Evolutionary conservation across 2,113 vertebrate genomes (phyloP), one percentile per base, ranked within the genome.

Genomic region (Gavia stellata): DNA sequence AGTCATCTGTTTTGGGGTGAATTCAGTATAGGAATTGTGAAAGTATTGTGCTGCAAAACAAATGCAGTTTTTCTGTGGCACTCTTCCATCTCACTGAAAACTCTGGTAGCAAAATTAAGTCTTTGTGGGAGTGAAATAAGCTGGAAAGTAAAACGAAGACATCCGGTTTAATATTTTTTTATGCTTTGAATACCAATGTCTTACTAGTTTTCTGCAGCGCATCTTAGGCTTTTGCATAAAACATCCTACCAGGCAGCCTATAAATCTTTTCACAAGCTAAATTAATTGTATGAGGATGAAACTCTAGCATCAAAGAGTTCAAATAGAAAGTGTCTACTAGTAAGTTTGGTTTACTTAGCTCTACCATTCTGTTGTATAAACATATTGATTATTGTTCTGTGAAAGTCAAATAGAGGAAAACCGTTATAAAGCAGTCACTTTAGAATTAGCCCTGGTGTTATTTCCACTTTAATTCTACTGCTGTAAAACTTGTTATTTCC

Each of bases 401-500:
- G 50, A 11, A 67, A 25, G 3, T 63, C 81, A 91, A 88, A 61
- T 79, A 17, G 4, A 42, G 55, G 29, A 70, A 70, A 89, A 34
- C 5, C 10, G 6, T 61, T 33, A 4, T 34, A 59, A 75, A 56
- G 20, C 25, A 58, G 14, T 56, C 13, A 24, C n/a, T 29, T 70
- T 16, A 74, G 45, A 49, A 49, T 77, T 58, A 86, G 5, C 14
- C 33, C 7, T 68, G 18, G 10, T 85, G 17, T 50, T 82, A n/a
- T 2, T 89, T 25, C 34, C 5, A 17, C 95, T 80, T 83, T 94
- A 87, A 96, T 88, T 84, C 29, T 81, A 3, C 50, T 84, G 26
- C 62, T 74, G 24, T 72, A 62, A 50, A 87, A 92, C n/a, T 87
- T 86, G 85, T 92, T 78, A 83, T 50, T 97, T 91, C 3, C 96